Evolutionary conservation across 2,888 invertebrate species (phyloP), one percentile per base, ranked within the genome.

Genomic region (Alloscopus bannaensis): DNA sequence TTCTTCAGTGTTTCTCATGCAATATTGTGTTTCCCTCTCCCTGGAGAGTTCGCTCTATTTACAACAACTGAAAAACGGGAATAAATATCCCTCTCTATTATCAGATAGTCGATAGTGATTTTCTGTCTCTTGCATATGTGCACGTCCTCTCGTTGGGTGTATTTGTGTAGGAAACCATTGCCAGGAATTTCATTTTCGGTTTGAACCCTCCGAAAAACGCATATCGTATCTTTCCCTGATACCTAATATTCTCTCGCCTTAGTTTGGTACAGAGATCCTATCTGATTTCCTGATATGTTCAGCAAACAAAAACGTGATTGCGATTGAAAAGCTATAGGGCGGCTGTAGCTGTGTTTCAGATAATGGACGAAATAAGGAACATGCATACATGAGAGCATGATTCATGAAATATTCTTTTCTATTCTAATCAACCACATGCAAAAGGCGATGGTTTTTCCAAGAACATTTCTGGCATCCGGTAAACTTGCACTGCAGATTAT

Each of bases 401-500:
- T n/a, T n/a, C n/a, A n/a, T n/a, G n/a, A n/a, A n/a, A n/a, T n/a
- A n/a, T n/a, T n/a, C n/a, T n/a, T n/a, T n/a, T n/a, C n/a, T n/a
- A n/a, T n/a, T n/a, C n/a, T n/a, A n/a, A n/a, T n/a, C n/a, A n/a
- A n/a, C n/a, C n/a, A n/a, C 55, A 64, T 73, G 42, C 57, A 22
- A 73, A 73, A 73, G 45, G 52, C 24, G 57, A 47, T 66, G 42
- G 59, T 36, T 22, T 57, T 36, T 11, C 4, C 4, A 13, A 42
- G 26, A 60, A 59, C 76, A 64, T 77, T 77, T 77, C 26, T 45
- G 55, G 76, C 76, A 77, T 77, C 76, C 76, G 76, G 76, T 68
- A 36, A n/a, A 47, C 47, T 52, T 16, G 24, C 22, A 3, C 24
- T 22, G 47, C 3, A 47, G n/a, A n/a, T n/a, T n/a, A n/a, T n/a